Evolutionary conservation across 2,888 invertebrate species (phyloP).

Genomic region (Peribatodes rhomboidaria): DNA sequence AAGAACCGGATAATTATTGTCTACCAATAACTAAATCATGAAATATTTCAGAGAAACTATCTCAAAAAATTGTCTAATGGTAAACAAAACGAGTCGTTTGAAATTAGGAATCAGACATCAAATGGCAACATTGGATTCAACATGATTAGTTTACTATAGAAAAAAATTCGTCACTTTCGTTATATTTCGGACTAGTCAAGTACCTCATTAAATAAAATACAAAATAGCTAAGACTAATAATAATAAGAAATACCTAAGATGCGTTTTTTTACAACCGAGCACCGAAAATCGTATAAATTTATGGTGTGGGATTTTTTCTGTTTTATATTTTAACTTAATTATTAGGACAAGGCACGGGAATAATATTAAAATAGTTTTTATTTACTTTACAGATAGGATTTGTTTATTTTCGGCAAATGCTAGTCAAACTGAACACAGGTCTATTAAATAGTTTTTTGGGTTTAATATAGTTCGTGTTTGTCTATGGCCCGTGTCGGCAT

Average conservation of each 20-base stretch:
- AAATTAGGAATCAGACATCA: not conserved
- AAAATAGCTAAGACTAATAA: conserved; percentile 55
- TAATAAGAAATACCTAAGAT: conserved; percentile 45
- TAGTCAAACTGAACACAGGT: conserved; percentile 7
- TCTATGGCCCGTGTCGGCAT: conserved; percentile 24
- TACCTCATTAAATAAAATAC: conserved; percentile 61
- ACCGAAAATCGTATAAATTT: conserved; percentile 58
- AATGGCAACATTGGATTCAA: conserved; percentile 17
- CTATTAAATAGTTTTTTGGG: not conserved
- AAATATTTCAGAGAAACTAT: not conserved
- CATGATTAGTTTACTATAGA: conserved; percentile 33
- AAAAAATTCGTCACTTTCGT: conserved; percentile 55
- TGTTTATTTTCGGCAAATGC: conserved; percentile 23
- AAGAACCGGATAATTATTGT: not conserved
- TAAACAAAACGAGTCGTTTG: not conserved
- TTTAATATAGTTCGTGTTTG: conserved; percentile 11
- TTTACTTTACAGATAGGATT: conserved; percentile 10
- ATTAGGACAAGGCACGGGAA: conserved; percentile 52
- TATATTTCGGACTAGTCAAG: conserved; percentile 75
- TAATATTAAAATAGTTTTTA: conserved; percentile 27
- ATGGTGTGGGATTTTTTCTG: conserved; percentile 27
- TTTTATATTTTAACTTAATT: conserved; percentile 28
- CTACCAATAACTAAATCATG: not conserved
- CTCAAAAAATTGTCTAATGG: not conserved
- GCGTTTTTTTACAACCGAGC: conserved; percentile 62